Base-by-base conservation (phyloP, 1,140 invertebrate species). In the Liolophura sinensis region DNA sequence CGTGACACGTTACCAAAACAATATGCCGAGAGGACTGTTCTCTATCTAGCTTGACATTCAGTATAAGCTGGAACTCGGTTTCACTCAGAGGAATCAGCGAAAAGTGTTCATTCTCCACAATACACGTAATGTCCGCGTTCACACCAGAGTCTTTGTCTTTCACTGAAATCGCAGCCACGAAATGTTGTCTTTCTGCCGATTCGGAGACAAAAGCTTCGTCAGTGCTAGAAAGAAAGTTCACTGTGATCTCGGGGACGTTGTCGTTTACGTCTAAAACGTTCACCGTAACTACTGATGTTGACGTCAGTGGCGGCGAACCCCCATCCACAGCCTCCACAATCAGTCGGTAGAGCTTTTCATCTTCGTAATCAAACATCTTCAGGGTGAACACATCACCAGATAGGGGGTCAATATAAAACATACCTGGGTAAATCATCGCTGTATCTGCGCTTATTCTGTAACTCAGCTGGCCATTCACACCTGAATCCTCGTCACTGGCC, bases 251-350 rank as follows among this genome's bases (percentile, higher is more conserved):
- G 0, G 97, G 97, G 0, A 93, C 92, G 83, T 97, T 97, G 80
- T 99, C 96, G 81, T 99, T 98, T 50, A 95, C 89, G 84, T 98
- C 96, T 76, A 94, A 92, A 0, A 99, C 93, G 56, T 94, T 93
- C 9, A 99, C 92, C 1, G 94, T 96, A 0, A 98, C 92, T 16
- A 93, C 64, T 7, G 61, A 65, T 47, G 70, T 72, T 48, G 73
- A 67, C 46, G 63, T 48, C 20, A 65, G 51, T n/a, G 67, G 60
- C 50, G 56, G 65, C 1, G 51, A 49, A 15, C 69, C 75, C 55
- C 68, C 60, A 54, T 76, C 73, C 40, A 54, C 60, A 18, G 75
- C 75, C 49, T 76, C 75, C n/a, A 74, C 72, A 40, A 74, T 66
- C 18, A 74, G 67, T 16, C 52, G 62, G 46, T 70, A 74, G 3